phyloP scores from a whole-genome alignment of 2,888 invertebrate genomes.

The Pyrocoelia pectoralis region DNA sequence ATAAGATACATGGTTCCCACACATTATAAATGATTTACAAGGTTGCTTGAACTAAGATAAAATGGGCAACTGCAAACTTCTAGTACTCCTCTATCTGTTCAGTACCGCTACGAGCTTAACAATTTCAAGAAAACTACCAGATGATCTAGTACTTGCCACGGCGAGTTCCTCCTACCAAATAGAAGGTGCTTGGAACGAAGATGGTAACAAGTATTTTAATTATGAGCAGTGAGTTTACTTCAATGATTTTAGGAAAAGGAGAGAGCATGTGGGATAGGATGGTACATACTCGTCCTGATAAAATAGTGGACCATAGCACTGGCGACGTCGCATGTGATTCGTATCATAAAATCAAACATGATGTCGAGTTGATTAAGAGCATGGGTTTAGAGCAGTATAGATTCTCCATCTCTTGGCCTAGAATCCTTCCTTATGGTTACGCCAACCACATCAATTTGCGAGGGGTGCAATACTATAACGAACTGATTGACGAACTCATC shows the following conservation, averaged over 20 bases:
- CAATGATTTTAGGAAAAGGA: constrained; percentile 70
- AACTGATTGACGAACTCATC: constrained; percentile 75
- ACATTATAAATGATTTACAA: no score
- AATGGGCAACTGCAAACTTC: no score
- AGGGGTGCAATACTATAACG: constrained; percentile 80
- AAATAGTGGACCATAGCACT: constrained; percentile 65
- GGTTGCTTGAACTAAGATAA: no score
- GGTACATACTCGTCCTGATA: constrained; percentile 61
- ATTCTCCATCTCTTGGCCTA: constrained; percentile 79
- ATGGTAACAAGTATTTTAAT: no score
- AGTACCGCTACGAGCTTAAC: no score
- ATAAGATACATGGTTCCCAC: no score
- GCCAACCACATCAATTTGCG: constrained; percentile 70
- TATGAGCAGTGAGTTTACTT: no score
- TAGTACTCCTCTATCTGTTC: no score
- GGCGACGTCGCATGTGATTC: constrained; percentile 76
- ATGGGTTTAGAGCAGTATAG: constrained; percentile 73
- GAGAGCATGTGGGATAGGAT: constrained; percentile 70
- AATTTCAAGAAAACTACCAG: constrained; percentile 36
- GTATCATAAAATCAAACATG: constrained; percentile 71
- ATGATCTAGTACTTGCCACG: constrained; percentile 46
- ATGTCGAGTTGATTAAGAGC: constrained; percentile 69
- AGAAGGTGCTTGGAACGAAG: constrained; percentile 63
- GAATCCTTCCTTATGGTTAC: constrained; percentile 76
- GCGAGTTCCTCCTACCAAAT: constrained; percentile 63